A percentile compares a stretch with the other conserved stretches of the same genome.
Conservation (phyloP, 2,113 vertebrate species). For the Sigmodon hispidus region DNA sequence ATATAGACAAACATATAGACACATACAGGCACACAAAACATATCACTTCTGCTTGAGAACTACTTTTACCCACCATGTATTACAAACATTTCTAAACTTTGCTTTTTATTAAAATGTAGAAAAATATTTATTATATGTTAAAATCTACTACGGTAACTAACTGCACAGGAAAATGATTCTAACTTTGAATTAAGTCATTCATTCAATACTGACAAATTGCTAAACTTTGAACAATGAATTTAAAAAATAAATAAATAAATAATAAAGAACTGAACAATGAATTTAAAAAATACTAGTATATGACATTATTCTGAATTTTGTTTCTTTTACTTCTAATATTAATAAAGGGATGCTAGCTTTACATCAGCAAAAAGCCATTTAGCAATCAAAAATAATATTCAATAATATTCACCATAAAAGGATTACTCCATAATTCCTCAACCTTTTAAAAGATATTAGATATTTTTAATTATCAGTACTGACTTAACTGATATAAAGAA, state of each 20-base stretch:
- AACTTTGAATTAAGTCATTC: conserved; percentile 37
- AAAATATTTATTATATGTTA: conserved; percentile 29
- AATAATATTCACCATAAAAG: conserved; percentile 25
- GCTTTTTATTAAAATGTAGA: conserved; percentile 15
- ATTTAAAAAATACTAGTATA: conserved; percentile 35
- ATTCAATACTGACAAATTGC: conserved; percentile 45
- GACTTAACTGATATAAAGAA: conserved; percentile 1
- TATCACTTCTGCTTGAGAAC: not conserved
- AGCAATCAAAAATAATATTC: conserved; percentile 29
- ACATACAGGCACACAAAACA: not conserved
- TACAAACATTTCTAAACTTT: conserved; percentile 35
- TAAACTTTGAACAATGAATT: conserved; percentile 1
- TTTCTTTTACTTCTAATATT: conserved; percentile 45
- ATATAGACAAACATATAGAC: not conserved
- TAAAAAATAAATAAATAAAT: too few relatives aligned
- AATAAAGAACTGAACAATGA: conserved; percentile 34
- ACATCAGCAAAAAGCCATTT: conserved; percentile 33
- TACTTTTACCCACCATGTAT: not conserved
- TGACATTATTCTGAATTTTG: conserved; percentile 51
- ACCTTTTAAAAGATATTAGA: conserved; percentile 27
- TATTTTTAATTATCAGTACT: conserved; percentile 28
- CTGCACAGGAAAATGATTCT: not conserved
- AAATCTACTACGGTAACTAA: conserved; percentile 3
- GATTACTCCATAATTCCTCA: conserved; percentile 38
- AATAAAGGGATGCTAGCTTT: conserved; percentile 48